These are phyloP conservation scores for Coronaproctus castanopsis DNA, from an alignment of 2,888 invertebrate genomes.

Conservation along the genomic window DNA sequence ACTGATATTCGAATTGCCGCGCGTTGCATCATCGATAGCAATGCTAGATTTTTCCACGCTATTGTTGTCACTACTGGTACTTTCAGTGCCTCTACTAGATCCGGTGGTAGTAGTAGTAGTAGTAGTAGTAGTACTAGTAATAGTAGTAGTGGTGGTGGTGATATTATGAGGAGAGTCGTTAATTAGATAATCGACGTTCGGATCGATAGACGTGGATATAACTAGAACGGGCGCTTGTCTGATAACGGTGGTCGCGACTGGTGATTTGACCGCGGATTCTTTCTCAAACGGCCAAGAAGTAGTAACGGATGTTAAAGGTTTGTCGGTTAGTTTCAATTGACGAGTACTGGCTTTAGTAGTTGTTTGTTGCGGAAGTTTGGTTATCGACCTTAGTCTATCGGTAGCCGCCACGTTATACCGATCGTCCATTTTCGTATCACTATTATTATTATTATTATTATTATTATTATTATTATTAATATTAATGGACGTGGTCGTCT, in stretches of 20 bases:
- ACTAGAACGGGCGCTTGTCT: conserved; percentile 1
- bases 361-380: too few relatives aligned
- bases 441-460: too few relatives aligned
- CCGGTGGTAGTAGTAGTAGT: neutral
- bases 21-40: neutral
- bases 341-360: too few relatives aligned
- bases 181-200: conserved; percentile 4
- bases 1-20: neutral
- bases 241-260: neutral
- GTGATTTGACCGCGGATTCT: neutral
- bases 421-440: too few relatives aligned
- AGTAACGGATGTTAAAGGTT: neutral
- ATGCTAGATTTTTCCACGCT: neutral
- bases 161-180: neutral
- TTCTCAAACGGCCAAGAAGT: neutral
- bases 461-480: neutral
- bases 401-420: too few relatives aligned
- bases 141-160: too few relatives aligned
- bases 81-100: neutral
- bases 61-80: neutral
- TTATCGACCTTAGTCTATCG: too few relatives aligned
- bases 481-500: neutral
- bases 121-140: too few relatives aligned
- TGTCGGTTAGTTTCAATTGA: neutral
- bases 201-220: neutral